phyloP scores from a whole-genome alignment of 2,888 invertebrate genomes.

The Drosophila austrosaltans region DNA sequence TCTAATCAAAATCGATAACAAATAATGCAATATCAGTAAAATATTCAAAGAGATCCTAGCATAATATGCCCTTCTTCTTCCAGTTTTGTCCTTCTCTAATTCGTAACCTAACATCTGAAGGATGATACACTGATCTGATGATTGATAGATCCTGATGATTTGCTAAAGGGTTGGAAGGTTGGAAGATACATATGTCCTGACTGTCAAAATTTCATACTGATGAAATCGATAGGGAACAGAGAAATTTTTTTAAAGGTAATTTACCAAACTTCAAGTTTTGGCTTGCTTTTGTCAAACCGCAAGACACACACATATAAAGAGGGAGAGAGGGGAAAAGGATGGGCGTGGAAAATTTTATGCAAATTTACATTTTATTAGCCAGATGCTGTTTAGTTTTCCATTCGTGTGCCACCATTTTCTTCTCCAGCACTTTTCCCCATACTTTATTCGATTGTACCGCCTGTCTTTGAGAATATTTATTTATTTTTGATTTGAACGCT shows the following conservation, averaged over 20 bases:
- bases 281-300: conserved; percentile 5
- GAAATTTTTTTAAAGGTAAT: neutral
- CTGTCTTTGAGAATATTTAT: conserved; percentile 69
- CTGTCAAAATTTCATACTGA: too few relatives aligned
- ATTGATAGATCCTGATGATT: too few relatives aligned
- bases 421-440: neutral
- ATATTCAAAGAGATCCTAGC: too few relatives aligned
- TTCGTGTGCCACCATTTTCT: neutral
- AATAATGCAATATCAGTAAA: too few relatives aligned
- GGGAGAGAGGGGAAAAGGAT: neutral
- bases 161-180: too few relatives aligned
- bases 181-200: too few relatives aligned
- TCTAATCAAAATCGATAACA: too few relatives aligned
- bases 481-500: conserved; percentile 72
- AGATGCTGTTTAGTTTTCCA: conserved; percentile 56
- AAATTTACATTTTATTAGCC: conserved; percentile 65
- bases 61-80: too few relatives aligned
- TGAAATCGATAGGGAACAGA: neutral
- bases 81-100: too few relatives aligned
- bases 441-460: conserved; percentile 16
- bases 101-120: too few relatives aligned
- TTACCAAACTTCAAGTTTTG: neutral
- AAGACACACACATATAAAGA: neutral
- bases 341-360: conserved; percentile 65
- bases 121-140: too few relatives aligned